Evolutionary conservation across 2,797 vertebrate genomes (phyloP).

Genomic region (Pseudomugil gertrudae): DNA sequence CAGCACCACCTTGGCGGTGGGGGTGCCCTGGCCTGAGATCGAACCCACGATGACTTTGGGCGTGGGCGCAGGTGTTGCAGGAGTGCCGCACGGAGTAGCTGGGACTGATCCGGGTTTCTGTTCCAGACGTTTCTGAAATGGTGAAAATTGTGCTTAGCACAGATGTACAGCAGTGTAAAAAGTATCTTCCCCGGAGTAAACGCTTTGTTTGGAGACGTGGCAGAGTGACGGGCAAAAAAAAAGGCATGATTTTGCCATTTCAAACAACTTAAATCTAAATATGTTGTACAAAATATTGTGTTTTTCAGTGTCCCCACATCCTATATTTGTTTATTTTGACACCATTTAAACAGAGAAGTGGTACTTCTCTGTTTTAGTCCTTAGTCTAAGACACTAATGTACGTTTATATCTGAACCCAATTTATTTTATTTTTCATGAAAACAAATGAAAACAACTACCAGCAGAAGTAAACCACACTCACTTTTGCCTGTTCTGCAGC

Average conservation of each 20-base stretch:
- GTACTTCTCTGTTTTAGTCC: too few species aligned
- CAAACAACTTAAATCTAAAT: neutral
- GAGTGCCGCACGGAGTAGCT: conserved; percentile 80
- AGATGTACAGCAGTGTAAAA: conserved; percentile 5
- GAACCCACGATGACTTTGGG: conserved; percentile 91
- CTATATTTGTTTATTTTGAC: too few species aligned
- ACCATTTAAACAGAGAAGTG: too few species aligned
- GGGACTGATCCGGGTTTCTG: conserved; percentile 86
- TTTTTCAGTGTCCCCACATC: too few species aligned
- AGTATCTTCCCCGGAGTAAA: too few species aligned
- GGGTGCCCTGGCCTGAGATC: conserved; percentile 86
- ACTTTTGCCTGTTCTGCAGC: conserved; percentile 96
- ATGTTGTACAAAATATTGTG: too few species aligned
- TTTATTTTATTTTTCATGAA: too few species aligned
- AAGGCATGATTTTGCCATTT: neutral
- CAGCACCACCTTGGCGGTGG: conserved; percentile 92
- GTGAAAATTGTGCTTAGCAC: neutral
- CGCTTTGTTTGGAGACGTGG: too few species aligned
- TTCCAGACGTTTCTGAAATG: conserved; percentile 90
- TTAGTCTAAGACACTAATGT: too few species aligned
- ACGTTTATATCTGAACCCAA: too few species aligned
- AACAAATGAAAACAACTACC: neutral
- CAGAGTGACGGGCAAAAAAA: neutral
- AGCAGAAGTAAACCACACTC: conserved; percentile 53
- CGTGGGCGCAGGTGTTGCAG: conserved; percentile 79